Evolutionary conservation across 1,140 invertebrate genomes (phyloP), one percentile per base, ranked within the genome.

Genomic region (Pissodes strobi): DNA sequence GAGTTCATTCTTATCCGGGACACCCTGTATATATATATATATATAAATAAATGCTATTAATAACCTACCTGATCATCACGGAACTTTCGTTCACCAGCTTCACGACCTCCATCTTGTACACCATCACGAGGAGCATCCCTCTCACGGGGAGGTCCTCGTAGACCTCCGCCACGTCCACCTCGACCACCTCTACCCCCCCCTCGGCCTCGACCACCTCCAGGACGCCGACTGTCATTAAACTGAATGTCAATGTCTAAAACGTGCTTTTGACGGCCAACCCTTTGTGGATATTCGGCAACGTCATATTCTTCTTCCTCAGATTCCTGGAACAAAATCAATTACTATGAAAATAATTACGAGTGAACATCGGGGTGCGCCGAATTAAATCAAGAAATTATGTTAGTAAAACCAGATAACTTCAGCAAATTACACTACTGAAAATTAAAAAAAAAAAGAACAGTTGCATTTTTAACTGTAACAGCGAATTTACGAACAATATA

Each of bases 161-260:
- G 19, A 45, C 37, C 67, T 17, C 22, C 72, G 6, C 77, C 71
- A 2, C 67, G 59, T n/a, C 77, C 77, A 19, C 69, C 72, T 39
- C 57, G 39, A 3, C 58, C 53, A 5, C 72, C 75, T 64, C 78
- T 74, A 25, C 79, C 67, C 21, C 82, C 81, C 6, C 85, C 82
- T 55, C 86, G 82, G 9, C 85, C 82, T 25, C 88, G 84, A 21
- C 87, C 84, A 6, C 82, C 82, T 12, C 86, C 82, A 48, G 86
- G 87, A 74, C 91, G 87, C 65, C 90, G 85, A 10, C 84, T 87
- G 75, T 94, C 92, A 72, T 87, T 88, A 79, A 95, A 96, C 70
- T 92, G 90, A 73, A 95, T 92, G 75, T 95, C 91, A 71, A 95
- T 95, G 69, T 92, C 91, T 64, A 94, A 80, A 19, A 94, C 82